Evolutionary conservation across 2,888 invertebrate genomes (phyloP), one percentile per base, ranked within the genome.

Genomic region (Tineola bisselliella): DNA sequence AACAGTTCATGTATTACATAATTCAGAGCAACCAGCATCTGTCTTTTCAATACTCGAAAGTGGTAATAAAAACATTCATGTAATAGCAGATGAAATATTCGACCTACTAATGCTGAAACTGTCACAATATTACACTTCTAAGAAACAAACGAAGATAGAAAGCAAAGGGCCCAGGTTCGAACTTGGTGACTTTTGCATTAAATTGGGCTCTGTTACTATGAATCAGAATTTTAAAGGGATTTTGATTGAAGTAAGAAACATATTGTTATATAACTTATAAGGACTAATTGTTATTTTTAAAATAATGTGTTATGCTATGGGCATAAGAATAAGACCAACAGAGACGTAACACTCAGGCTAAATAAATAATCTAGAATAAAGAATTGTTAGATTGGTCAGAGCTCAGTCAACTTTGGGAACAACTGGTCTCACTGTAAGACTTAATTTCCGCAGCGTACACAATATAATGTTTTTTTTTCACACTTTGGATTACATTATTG

Each of bases 1-100:
- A 69, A 93, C 94, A 0, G 93, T 97, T 0, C 96, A 97, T 78
- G 93, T 98, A n/a, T 88, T 98, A 8, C 97, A 98, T 82, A 96
- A 98, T 78, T 97, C 96, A 0, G 98, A 98, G 74, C 95, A 96
- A 72, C 98, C 98, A 0, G 97, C 96, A 0, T 94, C 97, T 0
- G 96, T 96, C 1, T 98, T 97, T 81, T 94, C 97, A 8, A 91
- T 97, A 30, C 87, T 98, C 8, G 98, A 98, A 69, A 93, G 93
- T 59, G 96, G 95, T 0, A 91, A 90, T 11, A 95, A 95, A 74
- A 92, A 93, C 63, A 93, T 96, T 31, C 94, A 96, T 1, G 88
- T 98, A 0, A 94, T 96, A 33, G 96, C 97, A 0, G 98, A 98
- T 73, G 93, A 93, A 0, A 88, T 97, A 1, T 97, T 98, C 72